Conservation (phyloP, 2,888 invertebrate species). For the Theodoxus fluviatilis region DNA sequence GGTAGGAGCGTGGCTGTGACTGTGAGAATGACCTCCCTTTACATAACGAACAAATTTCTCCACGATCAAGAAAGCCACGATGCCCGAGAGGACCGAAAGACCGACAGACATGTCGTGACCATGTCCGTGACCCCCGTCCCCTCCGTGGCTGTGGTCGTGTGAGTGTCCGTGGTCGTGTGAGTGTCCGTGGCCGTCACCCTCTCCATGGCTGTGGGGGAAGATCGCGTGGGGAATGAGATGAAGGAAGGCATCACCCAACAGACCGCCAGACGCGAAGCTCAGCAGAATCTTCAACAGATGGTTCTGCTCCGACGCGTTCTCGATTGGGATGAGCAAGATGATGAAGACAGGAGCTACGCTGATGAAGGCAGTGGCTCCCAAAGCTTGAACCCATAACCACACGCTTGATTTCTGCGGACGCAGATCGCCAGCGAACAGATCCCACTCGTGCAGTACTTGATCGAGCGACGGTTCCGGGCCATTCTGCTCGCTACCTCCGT, state of each 20-base stretch:
- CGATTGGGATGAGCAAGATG: constrained; percentile 89
- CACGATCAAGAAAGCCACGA: constrained; percentile 88
- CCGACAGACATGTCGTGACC: constrained; percentile 88
- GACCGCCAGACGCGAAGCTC: constrained; percentile 71
- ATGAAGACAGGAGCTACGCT: constrained; percentile 94
- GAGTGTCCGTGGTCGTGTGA: constrained; percentile 70
- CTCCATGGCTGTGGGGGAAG: constrained; percentile 67
- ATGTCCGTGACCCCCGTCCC: constrained; percentile 39
- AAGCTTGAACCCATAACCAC: constrained; percentile 79
- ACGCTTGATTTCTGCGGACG: constrained; percentile 50
- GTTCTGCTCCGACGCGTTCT: constrained; percentile 77
- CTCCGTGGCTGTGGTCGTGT: constrained; percentile 50
- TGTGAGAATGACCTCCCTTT: constrained; percentile 83
- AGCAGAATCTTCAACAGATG: constrained; percentile 81
- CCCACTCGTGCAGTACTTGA: neutral
- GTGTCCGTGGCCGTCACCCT: constrained; percentile 56
- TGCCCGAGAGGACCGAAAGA: constrained; percentile 91
- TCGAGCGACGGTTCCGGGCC: neutral
- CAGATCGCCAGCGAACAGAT: neutral
- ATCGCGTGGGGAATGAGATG: constrained; percentile 97
- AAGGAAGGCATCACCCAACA: constrained; percentile 97
- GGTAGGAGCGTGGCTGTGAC: constrained; percentile 42
- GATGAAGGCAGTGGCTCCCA: constrained; percentile 89
- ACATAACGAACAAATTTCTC: constrained; percentile 82
- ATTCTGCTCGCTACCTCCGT: constrained; percentile 28